Base-by-base conservation (phyloP, 1,140 invertebrate genomes). In the Pachypeltis micranthus region DNA sequence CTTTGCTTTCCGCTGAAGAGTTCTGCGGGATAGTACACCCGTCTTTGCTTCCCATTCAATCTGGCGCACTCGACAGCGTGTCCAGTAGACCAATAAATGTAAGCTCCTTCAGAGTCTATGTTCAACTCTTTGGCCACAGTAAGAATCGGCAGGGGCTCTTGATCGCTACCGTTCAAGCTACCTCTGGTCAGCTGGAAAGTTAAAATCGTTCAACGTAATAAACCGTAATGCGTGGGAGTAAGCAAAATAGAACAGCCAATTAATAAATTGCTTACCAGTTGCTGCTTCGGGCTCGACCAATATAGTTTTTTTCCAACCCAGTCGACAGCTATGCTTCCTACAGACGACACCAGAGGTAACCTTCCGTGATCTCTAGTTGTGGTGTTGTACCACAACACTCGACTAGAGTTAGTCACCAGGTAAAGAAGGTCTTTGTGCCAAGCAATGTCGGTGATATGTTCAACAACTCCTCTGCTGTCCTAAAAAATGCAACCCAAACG, bases 251-350 rank as follows among this genome's bases (percentile, higher is more conserved):
- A 54, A 23, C 51, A 54, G 21, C 23, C 21, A 16, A 12, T 21
- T 16, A 54, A 55, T 39, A 62, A 26, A 23, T 34, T 29, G 74
- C 76, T 81, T 76, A 87, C 85, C 73, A 86, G 76, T 74, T 90
- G 87, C 70, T 88, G 84, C 72, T 87, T 87, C 12, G 85, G 84
- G 75, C 88, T 90, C 0, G 90, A 88, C 90, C 91, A 96, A 70
- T 95, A 96, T 0, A 96, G 72, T 71, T 90, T 88, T 26, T 83
- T 84, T 0, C 88, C 89, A 27, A 94, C 82, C 88, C 90, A 93
- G 70, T 96, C 92, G 1, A 93, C 84, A 0, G 89, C 87, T 21
- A 95, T 79, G 66, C 85, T 85, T 0, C 84, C 82, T 1, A 88
- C 88, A 23, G 84, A 84, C 44, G 85, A 80, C 63, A 86, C 80